Evolutionary conservation across 2,797 vertebrate genomes (phyloP), one percentile per base, ranked within the genome.

Genomic region (Helostoma temminkii): DNA sequence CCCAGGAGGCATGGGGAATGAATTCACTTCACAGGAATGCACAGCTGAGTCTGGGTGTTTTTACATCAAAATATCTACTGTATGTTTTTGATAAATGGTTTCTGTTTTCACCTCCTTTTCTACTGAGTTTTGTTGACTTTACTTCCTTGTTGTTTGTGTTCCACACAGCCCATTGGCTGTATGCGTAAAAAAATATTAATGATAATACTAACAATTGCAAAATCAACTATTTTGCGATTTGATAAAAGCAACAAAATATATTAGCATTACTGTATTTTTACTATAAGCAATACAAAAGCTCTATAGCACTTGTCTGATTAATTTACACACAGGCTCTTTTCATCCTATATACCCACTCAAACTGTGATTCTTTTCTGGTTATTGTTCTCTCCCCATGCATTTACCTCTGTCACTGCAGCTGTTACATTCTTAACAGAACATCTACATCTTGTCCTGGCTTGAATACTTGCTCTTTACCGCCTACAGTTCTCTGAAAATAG

Each of bases 11-110:
- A 84, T 70, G 56, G 79, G 84, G 80, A 88, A 90, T 94, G 90
- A 94, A 91, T 91, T 94, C 92, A 93, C 84, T 84, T 84, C 81
- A 72, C 70, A 92, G 89, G 91, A 93, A 94, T 93, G 89, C 85
- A 90, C 91, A 92, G 93, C 89, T 93, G 88, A 91, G 77, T 79
- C 60, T 60, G 77, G 36, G 46, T 79, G 65, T 87, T 88, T 87
- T 88, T 70, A 78, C 66, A 87, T 83, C 81, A 78, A 83, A 79
- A 80, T 59, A 84, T 60, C 46, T 67, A 73, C 81, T 82, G 77
- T 68, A 78, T 74, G 59, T 68, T 68, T 81, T 58, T 73, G 64
- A 71, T 78, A 41, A 78, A 21, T 12, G 9, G 6, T n/a, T n/a
- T 18, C 37, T 53, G 48, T n/a, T 66, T 39, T 67, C 25, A 22